A percentile compares a stretch with the other conserved stretches of the same genome.
Evolutionary conservation across 2,888 invertebrate species (phyloP).

Genomic region (Apodemia zela): DNA sequence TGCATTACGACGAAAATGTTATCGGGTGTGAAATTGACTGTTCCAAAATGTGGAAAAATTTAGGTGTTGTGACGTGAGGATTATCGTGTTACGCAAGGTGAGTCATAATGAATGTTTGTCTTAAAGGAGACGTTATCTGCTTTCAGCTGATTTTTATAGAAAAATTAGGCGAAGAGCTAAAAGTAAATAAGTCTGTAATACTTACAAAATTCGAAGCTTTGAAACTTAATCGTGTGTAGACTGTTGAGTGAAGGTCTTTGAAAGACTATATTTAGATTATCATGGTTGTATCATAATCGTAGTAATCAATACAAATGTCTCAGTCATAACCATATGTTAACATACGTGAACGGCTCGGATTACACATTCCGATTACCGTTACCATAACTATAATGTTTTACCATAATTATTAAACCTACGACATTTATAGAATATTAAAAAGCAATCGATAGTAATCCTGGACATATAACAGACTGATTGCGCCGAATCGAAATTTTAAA

Average conservation of each 20-base stretch:
- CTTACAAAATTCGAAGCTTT: background rate
- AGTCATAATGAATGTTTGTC: conserved; percentile 33
- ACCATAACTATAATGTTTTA: conserved; percentile 38
- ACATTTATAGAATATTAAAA: background rate
- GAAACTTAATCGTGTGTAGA: background rate
- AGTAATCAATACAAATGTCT: conserved; percentile 52
- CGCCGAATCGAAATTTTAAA: conserved; percentile 16
- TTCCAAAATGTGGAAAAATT: conserved; percentile 76
- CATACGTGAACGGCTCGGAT: conserved; percentile 59
- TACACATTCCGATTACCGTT: conserved; percentile 53
- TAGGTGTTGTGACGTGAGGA: conserved; percentile 76
- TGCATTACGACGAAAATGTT: conserved; percentile 75
- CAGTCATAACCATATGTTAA: conserved; percentile 65
- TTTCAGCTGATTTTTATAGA: conserved; percentile 6
- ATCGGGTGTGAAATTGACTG: conserved; percentile 76
- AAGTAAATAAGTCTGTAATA: conserved; percentile 22
- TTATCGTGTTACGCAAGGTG: conserved; percentile 56
- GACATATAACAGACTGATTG: background rate
- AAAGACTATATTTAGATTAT: background rate
- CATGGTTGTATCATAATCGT: conserved; percentile 43
- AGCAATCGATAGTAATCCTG: conserved; percentile 13
- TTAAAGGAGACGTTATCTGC: background rate
- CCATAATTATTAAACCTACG: conserved; percentile 8
- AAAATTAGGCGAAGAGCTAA: background rate
- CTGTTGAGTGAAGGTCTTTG: background rate